Conservation (phyloP, 2,888 invertebrate genomes). For the Perdita meconis region DNA sequence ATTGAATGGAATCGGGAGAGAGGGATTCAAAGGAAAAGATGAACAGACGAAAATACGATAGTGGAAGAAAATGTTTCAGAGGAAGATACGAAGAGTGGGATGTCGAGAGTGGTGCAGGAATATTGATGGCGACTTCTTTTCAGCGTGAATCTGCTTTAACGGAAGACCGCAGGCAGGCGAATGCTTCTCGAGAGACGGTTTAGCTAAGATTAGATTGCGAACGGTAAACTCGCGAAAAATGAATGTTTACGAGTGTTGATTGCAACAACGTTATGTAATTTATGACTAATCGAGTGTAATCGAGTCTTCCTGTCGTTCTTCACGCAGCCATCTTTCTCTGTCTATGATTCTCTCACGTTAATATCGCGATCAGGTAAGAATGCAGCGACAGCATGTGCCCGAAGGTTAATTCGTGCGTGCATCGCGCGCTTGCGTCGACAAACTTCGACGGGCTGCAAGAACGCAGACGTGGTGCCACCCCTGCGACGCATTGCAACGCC, state of each 20-base stretch:
- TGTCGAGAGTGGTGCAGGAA: not conserved
- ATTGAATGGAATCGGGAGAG: slow-evolving; percentile 21
- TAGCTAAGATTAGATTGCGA: too few relatives aligned
- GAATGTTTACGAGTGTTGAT: too few relatives aligned
- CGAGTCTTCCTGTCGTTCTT: slow-evolving; percentile 3
- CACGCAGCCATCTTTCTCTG: slow-evolving; percentile 8
- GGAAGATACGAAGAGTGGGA: not conserved
- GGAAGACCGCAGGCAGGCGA: too few relatives aligned
- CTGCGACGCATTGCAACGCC: slow-evolving; percentile 59
- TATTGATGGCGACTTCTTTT: not conserved
- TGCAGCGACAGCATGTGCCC: slow-evolving; percentile 75
- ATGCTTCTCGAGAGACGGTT: too few relatives aligned
- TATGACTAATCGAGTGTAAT: not conserved
- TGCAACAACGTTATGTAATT: too few relatives aligned
- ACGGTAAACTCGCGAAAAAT: too few relatives aligned
- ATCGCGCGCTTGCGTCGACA: slow-evolving; percentile 70
- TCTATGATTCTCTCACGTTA: slow-evolving; percentile 50
- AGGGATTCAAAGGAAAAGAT: not conserved
- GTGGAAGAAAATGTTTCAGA: not conserved
- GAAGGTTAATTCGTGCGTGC: slow-evolving; percentile 75
- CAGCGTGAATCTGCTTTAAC: not conserved
- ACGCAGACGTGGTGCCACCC: slow-evolving; percentile 71
- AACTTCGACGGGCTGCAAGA: slow-evolving; percentile 68
- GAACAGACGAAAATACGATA: not conserved
- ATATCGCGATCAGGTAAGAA: slow-evolving; percentile 74